phyloP scores from a whole-genome alignment of 2,888 invertebrate genomes.

The Leptodirus hochenwartii region DNA sequence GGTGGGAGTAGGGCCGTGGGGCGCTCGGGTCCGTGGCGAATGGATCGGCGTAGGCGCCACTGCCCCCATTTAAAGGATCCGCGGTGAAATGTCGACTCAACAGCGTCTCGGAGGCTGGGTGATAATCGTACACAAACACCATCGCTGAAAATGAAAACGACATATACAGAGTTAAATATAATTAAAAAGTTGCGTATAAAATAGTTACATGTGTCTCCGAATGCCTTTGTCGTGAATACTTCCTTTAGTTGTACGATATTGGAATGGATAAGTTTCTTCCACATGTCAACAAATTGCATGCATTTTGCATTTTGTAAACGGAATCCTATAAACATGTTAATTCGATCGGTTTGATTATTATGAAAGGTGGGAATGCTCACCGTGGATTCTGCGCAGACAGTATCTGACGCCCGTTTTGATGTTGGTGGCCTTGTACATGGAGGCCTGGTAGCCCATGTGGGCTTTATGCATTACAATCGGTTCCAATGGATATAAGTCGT shows the following conservation, averaged over 20 bases:
- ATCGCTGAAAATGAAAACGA: constrained; percentile 44
- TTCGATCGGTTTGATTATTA: neutral
- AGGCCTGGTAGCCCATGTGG: constrained; percentile 54
- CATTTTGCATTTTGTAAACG: constrained; percentile 68
- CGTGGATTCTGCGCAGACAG: constrained; percentile 77
- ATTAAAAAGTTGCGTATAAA: constrained; percentile 6
- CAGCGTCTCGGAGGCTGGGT: constrained; percentile 79
- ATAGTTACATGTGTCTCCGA: constrained; percentile 81
- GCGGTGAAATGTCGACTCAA: constrained; percentile 67
- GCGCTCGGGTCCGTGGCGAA: constrained; percentile 71
- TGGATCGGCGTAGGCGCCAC: constrained; percentile 57
- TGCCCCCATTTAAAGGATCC: constrained; percentile 40
- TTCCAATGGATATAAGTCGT: constrained; percentile 75
- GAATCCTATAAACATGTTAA: constrained; percentile 37
- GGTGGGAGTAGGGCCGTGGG: constrained; percentile 63
- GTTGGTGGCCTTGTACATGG: constrained; percentile 80
- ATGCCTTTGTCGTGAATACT: constrained; percentile 87
- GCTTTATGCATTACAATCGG: constrained; percentile 42
- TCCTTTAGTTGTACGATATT: constrained; percentile 86
- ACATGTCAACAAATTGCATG: constrained; percentile 72
- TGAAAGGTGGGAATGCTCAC: constrained; percentile 28
- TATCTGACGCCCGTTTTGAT: constrained; percentile 70
- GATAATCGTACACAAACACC: constrained; percentile 91
- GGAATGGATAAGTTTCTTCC: constrained; percentile 90
- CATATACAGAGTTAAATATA: constrained; percentile 6